Conservation (phyloP, 2,113 vertebrate genomes). For the Agelaius tricolor region DNA sequence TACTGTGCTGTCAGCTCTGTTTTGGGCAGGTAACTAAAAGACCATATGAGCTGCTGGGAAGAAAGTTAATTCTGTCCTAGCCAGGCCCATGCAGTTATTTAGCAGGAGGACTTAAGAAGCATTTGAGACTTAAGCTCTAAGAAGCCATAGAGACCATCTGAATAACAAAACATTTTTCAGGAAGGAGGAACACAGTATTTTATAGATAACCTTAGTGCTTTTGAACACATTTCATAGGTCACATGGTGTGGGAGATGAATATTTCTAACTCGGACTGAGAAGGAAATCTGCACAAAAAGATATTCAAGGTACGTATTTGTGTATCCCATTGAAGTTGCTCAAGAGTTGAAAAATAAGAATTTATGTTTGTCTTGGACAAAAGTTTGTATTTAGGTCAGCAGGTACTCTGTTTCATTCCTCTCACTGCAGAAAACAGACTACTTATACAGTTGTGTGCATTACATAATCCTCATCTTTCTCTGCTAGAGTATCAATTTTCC, state of each 20-base stretch:
- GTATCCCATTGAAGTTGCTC: not conserved
- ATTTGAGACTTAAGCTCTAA: not conserved
- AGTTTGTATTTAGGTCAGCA: not conserved
- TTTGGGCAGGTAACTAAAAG: not conserved
- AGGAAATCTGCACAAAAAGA: not conserved
- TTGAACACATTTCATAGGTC: not conserved
- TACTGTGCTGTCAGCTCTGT: not conserved
- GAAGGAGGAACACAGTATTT: not conserved
- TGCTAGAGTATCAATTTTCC: conserved; percentile 22
- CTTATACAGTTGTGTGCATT: not conserved
- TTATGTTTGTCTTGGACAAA: not conserved
- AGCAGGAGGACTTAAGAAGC: not conserved
- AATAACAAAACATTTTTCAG: not conserved
- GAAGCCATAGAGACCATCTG: not conserved
- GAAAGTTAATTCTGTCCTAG: not conserved
- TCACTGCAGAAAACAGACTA: not conserved
- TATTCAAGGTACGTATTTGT: not conserved
- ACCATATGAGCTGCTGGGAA: not conserved
- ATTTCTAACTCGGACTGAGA: not conserved
- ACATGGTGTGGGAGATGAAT: not conserved
- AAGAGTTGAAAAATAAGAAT: not conserved
- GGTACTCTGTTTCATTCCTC: not conserved
- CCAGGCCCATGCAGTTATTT: not conserved
- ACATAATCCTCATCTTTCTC: not conserved
- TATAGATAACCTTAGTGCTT: not conserved